Conservation (phyloP, 92 coral and sea anemone species). For the Epizoanthus ramosus region DNA sequence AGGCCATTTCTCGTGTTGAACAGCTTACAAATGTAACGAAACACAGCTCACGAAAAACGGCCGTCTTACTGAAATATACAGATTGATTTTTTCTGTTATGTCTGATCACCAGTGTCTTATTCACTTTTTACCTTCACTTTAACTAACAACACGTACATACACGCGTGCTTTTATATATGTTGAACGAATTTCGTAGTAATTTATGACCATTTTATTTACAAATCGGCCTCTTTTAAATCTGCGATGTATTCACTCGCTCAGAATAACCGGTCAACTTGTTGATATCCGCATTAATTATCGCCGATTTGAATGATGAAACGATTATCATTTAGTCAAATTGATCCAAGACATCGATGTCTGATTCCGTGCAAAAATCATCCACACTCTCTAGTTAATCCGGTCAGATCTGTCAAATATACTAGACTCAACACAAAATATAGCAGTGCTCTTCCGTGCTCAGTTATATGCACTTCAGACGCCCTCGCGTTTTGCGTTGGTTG, state of each 20-base stretch:
- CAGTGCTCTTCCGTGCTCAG: not conserved
- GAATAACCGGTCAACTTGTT: not conserved
- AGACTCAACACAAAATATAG: too few species aligned
- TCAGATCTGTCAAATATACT: too few species aligned
- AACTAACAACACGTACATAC: not conserved
- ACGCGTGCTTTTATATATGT: not conserved
- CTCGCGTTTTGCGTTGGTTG: not conserved
- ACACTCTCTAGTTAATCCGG: too few species aligned
- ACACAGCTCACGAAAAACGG: slow-evolving; percentile 16
- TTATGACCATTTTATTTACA: not conserved
- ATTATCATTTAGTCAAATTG: not conserved
- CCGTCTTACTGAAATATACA: not conserved
- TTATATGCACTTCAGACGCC: not conserved
- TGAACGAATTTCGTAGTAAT: not conserved
- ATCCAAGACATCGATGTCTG: too few species aligned
- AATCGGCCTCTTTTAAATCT: not conserved
- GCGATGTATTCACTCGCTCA: not conserved
- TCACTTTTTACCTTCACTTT: not conserved
- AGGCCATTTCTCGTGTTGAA: not conserved
- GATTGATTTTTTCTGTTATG: not conserved
- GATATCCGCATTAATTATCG: not conserved
- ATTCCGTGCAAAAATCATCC: too few species aligned
- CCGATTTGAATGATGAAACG: not conserved
- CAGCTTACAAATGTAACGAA: not conserved
- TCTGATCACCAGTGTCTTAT: not conserved